These are phyloP conservation scores for Itoplectis maculator DNA, from an alignment of 2,888 invertebrate genomes.

Conservation along the genomic window DNA sequence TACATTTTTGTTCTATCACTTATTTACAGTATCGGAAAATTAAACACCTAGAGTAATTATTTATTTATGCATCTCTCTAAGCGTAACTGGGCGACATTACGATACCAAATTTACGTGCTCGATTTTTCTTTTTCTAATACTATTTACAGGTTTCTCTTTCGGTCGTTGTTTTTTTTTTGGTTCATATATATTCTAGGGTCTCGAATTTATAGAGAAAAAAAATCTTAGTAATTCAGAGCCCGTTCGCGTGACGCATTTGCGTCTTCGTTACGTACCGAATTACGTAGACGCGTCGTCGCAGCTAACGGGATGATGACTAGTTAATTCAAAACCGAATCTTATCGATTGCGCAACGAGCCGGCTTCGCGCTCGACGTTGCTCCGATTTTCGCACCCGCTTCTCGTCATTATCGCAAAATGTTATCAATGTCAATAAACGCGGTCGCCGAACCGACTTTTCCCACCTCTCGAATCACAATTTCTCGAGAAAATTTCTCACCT, in stretches of 20 bases:
- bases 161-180: slow-evolving; percentile 20
- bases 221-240: no score
- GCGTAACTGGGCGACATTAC: not conserved
- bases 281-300: slow-evolving; percentile 37
- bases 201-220: not conserved
- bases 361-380: slow-evolving; percentile 4
- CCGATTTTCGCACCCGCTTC: not conserved
- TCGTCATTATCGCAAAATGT: not conserved
- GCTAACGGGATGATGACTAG: slow-evolving; percentile 46
- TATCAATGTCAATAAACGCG: no score
- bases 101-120: slow-evolving; percentile 2
- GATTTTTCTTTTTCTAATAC: not conserved
- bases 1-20: not conserved
- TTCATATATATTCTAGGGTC: slow-evolving; percentile 18
- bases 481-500: no score
- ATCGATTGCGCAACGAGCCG: slow-evolving; percentile 34
- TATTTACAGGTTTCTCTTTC: slow-evolving; percentile 19
- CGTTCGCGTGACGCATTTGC: slow-evolving; percentile 2
- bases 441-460: no score
- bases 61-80: not conserved
- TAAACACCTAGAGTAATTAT: slow-evolving; percentile 6
- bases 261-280: slow-evolving; percentile 19
- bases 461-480: no score
- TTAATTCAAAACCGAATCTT: slow-evolving; percentile 29
- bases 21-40: slow-evolving; percentile 11